Evolutionary conservation across 1,140 invertebrate species (phyloP), one percentile per base, ranked within the genome.

Genomic region (Battus philenor): DNA sequence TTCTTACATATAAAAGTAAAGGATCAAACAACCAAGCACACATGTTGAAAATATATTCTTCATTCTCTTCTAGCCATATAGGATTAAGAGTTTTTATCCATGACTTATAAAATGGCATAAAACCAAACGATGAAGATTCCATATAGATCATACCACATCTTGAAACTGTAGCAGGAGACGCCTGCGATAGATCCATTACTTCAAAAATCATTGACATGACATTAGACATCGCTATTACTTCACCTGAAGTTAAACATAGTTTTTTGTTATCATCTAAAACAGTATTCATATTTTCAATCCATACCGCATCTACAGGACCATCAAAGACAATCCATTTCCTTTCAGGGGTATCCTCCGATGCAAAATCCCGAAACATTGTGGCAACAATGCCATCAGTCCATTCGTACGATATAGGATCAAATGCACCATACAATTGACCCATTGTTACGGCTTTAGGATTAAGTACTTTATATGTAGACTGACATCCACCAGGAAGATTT

Each of bases 241-340:
- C 97, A 10, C 94, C 94, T 3, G 93, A 95, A 39, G 91, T 93
- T 5, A 94, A 71, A 65, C 94, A 96, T 0, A 96, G 82, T 90
- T 97, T 97, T 87, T 97, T 98, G 76, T 97, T 98, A 68, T 98
- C 96, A 78, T 98, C 97, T 30, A 98, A 83, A 1, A 95, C 93
- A 0, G 96, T 97, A 74, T 98, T 98, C 90, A 98, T 92, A 83
- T 97, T 98, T 87, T 98, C 96, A 50, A 98, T 97, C 96, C 96
- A 98, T 1, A 97, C 92, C 13, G 96, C 95, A 83, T 98, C 96
- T 0, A 98, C 95, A 0, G 96, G 96, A 1, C 97, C 97, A 76
- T 98, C 96, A 74, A 93, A 94, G 34, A 95, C 90, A 18, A 95
- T 90, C 93, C 93, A 95, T 73, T 97, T 97, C 44, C 92, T 88